phyloP scores from a whole-genome alignment of 2,113 vertebrate species.

The Cinclus cinclus region DNA sequence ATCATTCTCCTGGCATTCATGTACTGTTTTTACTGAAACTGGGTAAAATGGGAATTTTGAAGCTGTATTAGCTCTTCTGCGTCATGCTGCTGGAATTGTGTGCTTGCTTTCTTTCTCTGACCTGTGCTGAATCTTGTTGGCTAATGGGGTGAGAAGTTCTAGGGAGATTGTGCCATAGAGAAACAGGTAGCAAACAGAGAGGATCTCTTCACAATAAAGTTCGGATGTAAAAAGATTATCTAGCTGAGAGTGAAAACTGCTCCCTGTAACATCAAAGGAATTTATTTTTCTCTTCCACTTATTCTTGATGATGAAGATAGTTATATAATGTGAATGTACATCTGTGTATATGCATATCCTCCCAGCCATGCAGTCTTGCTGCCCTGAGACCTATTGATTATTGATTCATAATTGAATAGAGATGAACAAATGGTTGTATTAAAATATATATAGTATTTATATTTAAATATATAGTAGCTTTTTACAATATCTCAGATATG shows the following conservation, averaged over 20 bases:
- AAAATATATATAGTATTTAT: neutral
- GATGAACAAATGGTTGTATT: slow-evolving; percentile 23
- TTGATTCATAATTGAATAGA: slow-evolving; percentile 38
- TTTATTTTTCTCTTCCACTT: neutral
- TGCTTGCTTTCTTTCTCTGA: neutral
- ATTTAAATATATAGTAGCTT: neutral
- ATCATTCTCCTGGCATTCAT: neutral
- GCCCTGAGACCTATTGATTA: neutral
- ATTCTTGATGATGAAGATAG: neutral
- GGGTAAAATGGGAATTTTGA: neutral
- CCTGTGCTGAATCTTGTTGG: neutral
- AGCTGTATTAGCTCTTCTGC: neutral
- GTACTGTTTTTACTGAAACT: accelerated
- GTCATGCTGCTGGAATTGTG: neutral
- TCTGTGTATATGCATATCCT: neutral
- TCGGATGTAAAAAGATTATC: neutral
- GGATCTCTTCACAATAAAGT: neutral
- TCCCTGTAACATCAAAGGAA: neutral
- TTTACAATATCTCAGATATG: neutral
- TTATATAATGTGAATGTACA: neutral
- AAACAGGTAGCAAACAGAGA: neutral
- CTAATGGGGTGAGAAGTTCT: neutral
- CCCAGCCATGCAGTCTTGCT: neutral
- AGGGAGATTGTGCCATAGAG: neutral
- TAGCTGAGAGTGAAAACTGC: neutral